Conservation (phyloP, 2,797 vertebrate species). For the Gadopsis bispinosus region DNA sequence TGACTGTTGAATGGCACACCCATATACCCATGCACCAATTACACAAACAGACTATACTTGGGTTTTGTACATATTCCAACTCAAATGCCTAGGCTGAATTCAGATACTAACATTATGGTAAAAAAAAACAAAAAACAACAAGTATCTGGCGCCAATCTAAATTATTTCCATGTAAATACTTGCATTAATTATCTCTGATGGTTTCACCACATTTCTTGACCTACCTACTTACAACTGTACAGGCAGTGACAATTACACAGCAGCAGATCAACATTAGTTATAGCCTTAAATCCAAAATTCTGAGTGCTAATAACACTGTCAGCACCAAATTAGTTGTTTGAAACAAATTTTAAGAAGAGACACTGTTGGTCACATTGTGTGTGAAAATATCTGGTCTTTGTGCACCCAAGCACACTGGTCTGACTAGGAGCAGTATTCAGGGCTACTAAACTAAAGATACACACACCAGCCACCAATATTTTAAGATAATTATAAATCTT, state of each 20-base stretch:
- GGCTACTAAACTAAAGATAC: conserved; percentile 10
- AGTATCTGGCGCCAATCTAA: neutral
- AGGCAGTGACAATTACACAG: conserved; percentile 22
- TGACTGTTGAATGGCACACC: conserved; percentile 61
- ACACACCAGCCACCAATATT: conserved; percentile 24
- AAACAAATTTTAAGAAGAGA: conserved; percentile 11
- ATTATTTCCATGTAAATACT: neutral
- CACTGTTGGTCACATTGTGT: conserved; percentile 9
- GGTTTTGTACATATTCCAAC: conserved; percentile 25
- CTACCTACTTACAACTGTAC: neutral
- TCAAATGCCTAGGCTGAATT: conserved; percentile 25
- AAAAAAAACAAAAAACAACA: neutral
- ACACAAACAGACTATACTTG: conserved; percentile 54
- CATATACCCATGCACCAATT: conserved; percentile 56
- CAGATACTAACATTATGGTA: conserved; percentile 8
- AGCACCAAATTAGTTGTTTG: neutral
- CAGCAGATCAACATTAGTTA: conserved; percentile 13
- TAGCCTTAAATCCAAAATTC: conserved; percentile 9
- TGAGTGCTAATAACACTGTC: neutral
- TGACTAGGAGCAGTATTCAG: conserved; percentile 7
- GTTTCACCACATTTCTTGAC: conserved; percentile 13
- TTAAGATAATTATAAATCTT: conserved; percentile 36
- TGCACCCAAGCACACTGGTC: conserved; percentile 35
- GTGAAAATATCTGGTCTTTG: conserved; percentile 18
- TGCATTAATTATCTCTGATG: neutral